phyloP scores from a whole-genome alignment of 2,888 invertebrate species.

The Aphidius colemani region DNA sequence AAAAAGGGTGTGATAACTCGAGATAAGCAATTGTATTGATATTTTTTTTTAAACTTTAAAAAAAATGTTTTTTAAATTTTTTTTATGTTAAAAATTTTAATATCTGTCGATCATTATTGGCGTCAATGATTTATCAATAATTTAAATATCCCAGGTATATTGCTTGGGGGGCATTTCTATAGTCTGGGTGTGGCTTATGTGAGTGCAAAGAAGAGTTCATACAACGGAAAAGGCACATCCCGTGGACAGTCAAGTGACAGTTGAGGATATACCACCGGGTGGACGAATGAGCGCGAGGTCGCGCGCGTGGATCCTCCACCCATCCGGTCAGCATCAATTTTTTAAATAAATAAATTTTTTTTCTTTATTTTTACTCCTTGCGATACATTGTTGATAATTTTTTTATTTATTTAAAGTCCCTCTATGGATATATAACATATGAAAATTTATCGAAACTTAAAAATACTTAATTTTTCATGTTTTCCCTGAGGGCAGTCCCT shows the following conservation, averaged over 20 bases:
- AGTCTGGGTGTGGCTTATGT: conserved; percentile 34
- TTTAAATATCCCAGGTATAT: background rate
- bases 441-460: background rate
- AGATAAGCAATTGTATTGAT: conserved; percentile 24
- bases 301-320: conserved; percentile 50
- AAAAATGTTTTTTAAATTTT: too few species aligned
- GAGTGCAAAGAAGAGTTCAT: conserved; percentile 26
- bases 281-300: conserved; percentile 47
- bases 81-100: too few species aligned
- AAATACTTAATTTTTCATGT: background rate
- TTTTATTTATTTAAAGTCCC: background rate
- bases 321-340: conserved; percentile 43
- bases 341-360: conserved; percentile 18
- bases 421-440: background rate
- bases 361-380: conserved; percentile 9
- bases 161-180: conserved; percentile 31
- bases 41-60: background rate
- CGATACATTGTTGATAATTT: conserved; percentile 12
- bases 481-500: background rate
- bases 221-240: conserved; percentile 44
- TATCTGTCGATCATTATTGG: background rate
- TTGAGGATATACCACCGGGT: conserved; percentile 39
- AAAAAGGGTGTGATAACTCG: conserved; percentile 12
- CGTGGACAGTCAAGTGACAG: conserved; percentile 48
- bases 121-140: conserved; percentile 22